Percentiles rank a stretch among this genome's conserved stretches.
Evolutionary conservation across 2,797 vertebrate genomes (phyloP).

Genomic region (Lophotriccus pileatus): DNA sequence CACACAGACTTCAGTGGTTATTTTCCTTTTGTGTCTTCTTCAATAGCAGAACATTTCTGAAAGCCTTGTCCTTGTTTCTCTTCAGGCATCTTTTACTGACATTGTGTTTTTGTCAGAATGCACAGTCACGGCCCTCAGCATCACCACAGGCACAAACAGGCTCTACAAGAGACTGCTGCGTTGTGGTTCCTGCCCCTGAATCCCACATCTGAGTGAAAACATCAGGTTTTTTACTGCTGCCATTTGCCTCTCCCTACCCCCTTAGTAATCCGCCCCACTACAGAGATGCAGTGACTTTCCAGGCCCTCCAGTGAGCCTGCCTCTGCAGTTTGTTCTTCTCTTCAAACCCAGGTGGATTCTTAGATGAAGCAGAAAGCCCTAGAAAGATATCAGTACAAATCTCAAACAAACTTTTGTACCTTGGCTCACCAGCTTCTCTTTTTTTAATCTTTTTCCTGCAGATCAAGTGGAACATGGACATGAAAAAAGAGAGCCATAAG

Average conservation of each 20-base stretch:
- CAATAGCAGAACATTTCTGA: background rate
- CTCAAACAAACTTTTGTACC: background rate
- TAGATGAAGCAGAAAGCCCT: background rate
- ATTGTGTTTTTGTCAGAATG: background rate
- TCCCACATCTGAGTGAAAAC: background rate
- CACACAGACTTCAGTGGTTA: background rate
- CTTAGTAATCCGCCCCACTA: background rate
- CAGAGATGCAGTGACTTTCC: background rate
- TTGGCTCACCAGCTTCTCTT: background rate
- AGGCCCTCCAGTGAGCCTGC: background rate
- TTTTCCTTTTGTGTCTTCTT: background rate
- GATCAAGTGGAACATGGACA: background rate
- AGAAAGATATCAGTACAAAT: background rate
- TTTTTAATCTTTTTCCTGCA: background rate
- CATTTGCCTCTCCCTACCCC: background rate
- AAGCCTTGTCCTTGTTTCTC: background rate
- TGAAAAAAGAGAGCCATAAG: background rate
- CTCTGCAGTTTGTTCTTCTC: background rate
- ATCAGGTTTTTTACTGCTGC: background rate
- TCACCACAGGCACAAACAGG: background rate
- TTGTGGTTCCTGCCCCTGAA: background rate
- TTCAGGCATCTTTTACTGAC: background rate
- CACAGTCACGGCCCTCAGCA: background rate
- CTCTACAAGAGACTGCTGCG: background rate
- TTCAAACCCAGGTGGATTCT: background rate